These are phyloP conservation scores for Atherix ibis DNA, from an alignment of 2,888 invertebrate genomes.

Conservation along the genomic window DNA sequence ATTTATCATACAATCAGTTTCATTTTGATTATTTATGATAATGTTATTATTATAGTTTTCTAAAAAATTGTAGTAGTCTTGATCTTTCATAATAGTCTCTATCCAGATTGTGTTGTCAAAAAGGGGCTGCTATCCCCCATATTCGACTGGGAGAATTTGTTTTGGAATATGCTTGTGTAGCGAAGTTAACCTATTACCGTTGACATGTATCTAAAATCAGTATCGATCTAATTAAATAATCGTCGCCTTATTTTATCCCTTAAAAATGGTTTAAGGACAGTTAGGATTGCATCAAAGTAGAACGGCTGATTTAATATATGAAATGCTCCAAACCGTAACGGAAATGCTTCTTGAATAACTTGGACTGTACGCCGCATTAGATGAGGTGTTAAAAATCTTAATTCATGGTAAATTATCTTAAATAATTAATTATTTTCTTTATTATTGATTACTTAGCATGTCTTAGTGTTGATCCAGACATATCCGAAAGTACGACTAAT, in stretches of 20 bases:
- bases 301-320: conserved; percentile 61
- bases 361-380: conserved; percentile 34
- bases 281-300: conserved; percentile 57
- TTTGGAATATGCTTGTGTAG: conserved; percentile 52
- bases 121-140: conserved; percentile 10
- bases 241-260: conserved; percentile 43
- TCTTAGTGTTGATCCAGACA: conserved; percentile 33
- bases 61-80: no score
- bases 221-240: conserved; percentile 1
- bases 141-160: conserved; percentile 40
- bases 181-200: conserved; percentile 47
- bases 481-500: conserved; percentile 28
- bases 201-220: conserved; percentile 39
- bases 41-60: no score
- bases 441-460: conserved; percentile 27
- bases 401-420: conserved; percentile 3
- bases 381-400: conserved; percentile 31
- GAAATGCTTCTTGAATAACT: conserved; percentile 40
- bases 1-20: no score
- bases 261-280: conserved; percentile 53
- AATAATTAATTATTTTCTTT: background rate
- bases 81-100: no score
- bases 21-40: no score
- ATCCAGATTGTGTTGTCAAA: conserved; percentile 32
- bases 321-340: conserved; percentile 48